These are phyloP conservation scores for Diacarnus erythraeanus DNA, from an alignment of 37 sponge, comb jelly and placozoan genomes.

Conservation along the genomic window DNA sequence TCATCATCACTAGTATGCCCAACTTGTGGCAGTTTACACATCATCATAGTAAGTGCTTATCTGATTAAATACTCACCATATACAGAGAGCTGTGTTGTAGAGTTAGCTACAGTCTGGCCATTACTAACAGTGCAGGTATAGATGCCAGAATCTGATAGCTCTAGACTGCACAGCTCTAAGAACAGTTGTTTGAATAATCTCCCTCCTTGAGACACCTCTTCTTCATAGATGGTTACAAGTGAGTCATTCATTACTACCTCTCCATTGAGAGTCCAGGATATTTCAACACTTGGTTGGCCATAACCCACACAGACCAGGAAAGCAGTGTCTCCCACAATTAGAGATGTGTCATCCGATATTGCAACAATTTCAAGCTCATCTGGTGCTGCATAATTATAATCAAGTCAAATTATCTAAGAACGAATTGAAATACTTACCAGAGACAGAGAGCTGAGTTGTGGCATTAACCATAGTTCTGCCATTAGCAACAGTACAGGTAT, in stretches of 20 bases:
- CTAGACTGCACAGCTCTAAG: constrained; percentile 38
- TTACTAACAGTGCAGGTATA: constrained; percentile 20
- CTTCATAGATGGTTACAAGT: constrained; percentile 20
- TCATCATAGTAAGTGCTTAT: neutral
- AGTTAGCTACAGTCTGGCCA: neutral
- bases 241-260: constrained; percentile 9
- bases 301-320: constrained; percentile 8
- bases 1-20: neutral
- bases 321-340: constrained; percentile 17
- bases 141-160: neutral
- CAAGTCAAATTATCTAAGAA: neutral
- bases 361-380: constrained; percentile 4
- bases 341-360: constrained; percentile 3
- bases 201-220: neutral
- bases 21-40: constrained; percentile 7
- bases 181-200: constrained; percentile 7
- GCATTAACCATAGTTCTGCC: neutral
- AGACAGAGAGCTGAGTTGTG: neutral
- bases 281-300: constrained; percentile 15
- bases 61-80: constrained; percentile 5
- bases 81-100: neutral
- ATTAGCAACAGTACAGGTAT: constrained; percentile 19
- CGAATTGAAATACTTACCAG: neutral
- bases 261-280: constrained; percentile 22
- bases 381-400: neutral